phyloP scores from a whole-genome alignment of 2,888 invertebrate genomes.

The Archips crataeganus region DNA sequence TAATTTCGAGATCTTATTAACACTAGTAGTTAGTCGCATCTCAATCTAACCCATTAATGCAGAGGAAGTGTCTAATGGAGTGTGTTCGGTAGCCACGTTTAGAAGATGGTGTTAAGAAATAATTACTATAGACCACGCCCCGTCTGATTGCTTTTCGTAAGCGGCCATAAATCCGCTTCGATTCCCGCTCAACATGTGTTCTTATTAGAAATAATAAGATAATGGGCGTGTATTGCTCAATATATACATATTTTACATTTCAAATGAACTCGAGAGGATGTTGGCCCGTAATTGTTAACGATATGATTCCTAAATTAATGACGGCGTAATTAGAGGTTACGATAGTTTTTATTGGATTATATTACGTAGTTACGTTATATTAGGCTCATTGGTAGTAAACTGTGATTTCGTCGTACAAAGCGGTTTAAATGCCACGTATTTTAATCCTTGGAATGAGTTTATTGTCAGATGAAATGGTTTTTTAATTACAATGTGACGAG shows the following conservation, averaged over 20 bases:
- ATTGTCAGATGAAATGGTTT: slow-evolving; percentile 9
- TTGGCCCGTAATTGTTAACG: slow-evolving; percentile 55
- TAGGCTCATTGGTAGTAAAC: slow-evolving; percentile 57
- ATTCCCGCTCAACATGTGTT: slow-evolving; percentile 65
- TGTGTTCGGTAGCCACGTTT: slow-evolving; percentile 72
- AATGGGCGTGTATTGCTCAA: slow-evolving; percentile 64
- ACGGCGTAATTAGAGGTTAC: slow-evolving; percentile 62
- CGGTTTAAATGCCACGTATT: slow-evolving; percentile 56
- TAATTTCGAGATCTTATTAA: slow-evolving; percentile 42
- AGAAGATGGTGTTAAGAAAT: slow-evolving; percentile 83
- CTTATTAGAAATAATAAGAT: slow-evolving; percentile 69
- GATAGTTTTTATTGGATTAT: slow-evolving; percentile 61
- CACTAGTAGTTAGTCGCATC: slow-evolving; percentile 56
- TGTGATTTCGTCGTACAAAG: slow-evolving; percentile 50
- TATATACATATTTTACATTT: slow-evolving; percentile 57
- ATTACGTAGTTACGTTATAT: slow-evolving; percentile 50
- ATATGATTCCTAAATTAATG: slow-evolving; percentile 64
- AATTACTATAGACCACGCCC: slow-evolving; percentile 80
- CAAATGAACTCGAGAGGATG: slow-evolving; percentile 57
- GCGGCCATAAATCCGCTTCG: slow-evolving; percentile 73
- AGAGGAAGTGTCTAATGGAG: slow-evolving; percentile 72
- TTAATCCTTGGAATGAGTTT: slow-evolving; percentile 32
- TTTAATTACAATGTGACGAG: slow-evolving; percentile 7
- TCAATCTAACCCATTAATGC: slow-evolving; percentile 71
- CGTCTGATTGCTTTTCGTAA: slow-evolving; percentile 82